Evolutionary conservation across 1,140 invertebrate species (phyloP).

Genomic region (Pseudachorutes palmiensis): DNA sequence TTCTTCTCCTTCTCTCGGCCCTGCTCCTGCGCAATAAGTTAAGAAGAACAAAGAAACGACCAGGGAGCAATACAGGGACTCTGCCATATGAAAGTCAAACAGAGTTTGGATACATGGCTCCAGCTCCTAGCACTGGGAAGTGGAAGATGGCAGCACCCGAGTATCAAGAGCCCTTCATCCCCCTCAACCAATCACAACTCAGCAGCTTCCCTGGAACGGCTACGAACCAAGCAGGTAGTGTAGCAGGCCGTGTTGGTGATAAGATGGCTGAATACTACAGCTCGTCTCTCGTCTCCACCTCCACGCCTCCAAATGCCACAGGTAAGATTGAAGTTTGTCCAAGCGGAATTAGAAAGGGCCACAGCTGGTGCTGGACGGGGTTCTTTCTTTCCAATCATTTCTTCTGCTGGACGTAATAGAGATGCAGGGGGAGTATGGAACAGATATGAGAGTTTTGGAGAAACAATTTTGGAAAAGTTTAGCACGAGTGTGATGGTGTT

Average conservation of each 20-base stretch:
- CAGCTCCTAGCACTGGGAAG: conserved; percentile 32
- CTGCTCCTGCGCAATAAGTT: conserved; percentile 33
- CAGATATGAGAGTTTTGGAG: background rate
- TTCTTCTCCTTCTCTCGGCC: conserved; percentile 32
- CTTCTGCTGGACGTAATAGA: background rate
- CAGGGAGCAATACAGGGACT: conserved; percentile 30
- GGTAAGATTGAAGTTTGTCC: background rate
- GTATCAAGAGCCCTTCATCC: conserved; percentile 36
- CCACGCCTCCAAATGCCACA: background rate
- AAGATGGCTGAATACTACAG: conserved; percentile 38
- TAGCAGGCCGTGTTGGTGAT: conserved; percentile 13
- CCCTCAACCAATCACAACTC: conserved; percentile 24
- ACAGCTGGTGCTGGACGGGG: no score
- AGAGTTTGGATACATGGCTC: conserved; percentile 34
- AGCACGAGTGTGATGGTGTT: no score
- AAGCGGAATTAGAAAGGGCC: background rate
- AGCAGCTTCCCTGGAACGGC: conserved; percentile 31
- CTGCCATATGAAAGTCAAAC: conserved; percentile 32
- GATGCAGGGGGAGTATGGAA: background rate
- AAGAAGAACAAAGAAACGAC: conserved; percentile 14
- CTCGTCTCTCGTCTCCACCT: conserved; percentile 33
- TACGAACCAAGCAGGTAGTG: conserved; percentile 10
- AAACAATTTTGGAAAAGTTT: no score
- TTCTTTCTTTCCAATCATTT: background rate
- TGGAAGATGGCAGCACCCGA: conserved; percentile 33